Base-by-base conservation (phyloP, 2,888 invertebrate genomes). In the Volucella bombylans region DNA sequence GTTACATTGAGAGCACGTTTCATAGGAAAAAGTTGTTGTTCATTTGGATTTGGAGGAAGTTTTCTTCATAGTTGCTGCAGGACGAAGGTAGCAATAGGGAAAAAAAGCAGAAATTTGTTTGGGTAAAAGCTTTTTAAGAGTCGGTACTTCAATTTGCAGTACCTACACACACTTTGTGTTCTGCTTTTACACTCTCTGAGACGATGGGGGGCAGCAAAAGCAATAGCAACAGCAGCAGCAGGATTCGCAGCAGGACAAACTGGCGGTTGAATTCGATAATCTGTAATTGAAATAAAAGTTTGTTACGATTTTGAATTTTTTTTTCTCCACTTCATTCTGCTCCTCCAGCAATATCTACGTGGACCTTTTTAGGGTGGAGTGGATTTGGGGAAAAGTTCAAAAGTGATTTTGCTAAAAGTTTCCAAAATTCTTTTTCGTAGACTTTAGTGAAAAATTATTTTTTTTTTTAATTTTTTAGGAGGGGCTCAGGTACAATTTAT, bases 241-340 rank as follows among this genome's bases (percentile, higher is more conserved):
- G 31, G 31, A 31, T 31, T 38, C 41, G 15, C 61, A 54, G 14
- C 47, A 77, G 62, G 77, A 62, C 62, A 61, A 69, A 50, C 57
- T 55, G 64, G 67, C 67, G 65, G 77, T 62, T 82, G 67, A 62
- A 67, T 77, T 77, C 72, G 82, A 82, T 82, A 82, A 77, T 77
- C 71, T 77, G 82, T 77, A 77, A 82, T 82, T 77, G 77, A 77
- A 82, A 82, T 77, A 77, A 82, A 82, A 77, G 62, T 82, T 82
- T 78, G 62, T 74, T 55, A 64, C 62, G 31, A 64, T 74, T 74
- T 71, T 59, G 10, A 39, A 12, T 11, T 12, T 41, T n/a, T 47
- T 57, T 49, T 62, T 31, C 31, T 31, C 31, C 31, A 31, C 31
- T 31, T 31, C 31, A 6, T 6, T 31, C 31, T 31, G 6, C 31